Evolutionary conservation across 2,113 vertebrate species (phyloP).

Genomic region (Sitta europaea): DNA sequence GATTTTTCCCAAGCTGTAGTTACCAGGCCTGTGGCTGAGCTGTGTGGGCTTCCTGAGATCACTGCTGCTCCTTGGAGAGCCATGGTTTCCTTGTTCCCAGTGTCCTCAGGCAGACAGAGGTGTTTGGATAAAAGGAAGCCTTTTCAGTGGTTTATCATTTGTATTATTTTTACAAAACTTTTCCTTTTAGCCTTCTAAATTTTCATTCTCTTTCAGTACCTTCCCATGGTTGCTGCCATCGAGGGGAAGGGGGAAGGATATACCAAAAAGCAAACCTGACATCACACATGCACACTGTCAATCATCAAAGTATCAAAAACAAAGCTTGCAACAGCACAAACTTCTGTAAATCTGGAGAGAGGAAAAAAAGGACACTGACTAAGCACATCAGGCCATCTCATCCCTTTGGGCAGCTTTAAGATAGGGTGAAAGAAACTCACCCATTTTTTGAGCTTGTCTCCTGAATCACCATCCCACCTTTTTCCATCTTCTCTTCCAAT

Average conservation of each 20-base stretch:
- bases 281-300: slow-evolving; percentile 41
- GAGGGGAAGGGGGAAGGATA: background rate
- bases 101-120: slow-evolving; percentile 22
- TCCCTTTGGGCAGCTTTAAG: background rate
- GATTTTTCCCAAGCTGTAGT: background rate
- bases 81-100: slow-evolving; percentile 33
- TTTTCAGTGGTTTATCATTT: slow-evolving; percentile 39
- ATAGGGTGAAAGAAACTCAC: background rate
- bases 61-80: slow-evolving; percentile 21
- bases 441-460: background rate
- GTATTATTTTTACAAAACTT: background rate
- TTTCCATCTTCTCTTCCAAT: background rate
- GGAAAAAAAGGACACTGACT: background rate
- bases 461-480: background rate
- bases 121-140: slow-evolving; percentile 53
- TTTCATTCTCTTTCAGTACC: slow-evolving; percentile 1
- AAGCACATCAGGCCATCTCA: background rate
- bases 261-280: slow-evolving; percentile 47
- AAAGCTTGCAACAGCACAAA: slow-evolving; percentile 48
- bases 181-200: background rate
- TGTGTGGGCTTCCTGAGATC: slow-evolving; percentile 38
- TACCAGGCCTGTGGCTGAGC: background rate
- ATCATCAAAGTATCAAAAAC: slow-evolving; percentile 52
- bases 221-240: background rate
- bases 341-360: background rate